A percentile compares a stretch with the other conserved stretches of the same genome.
Evolutionary conservation across 1,140 invertebrate genomes (phyloP).

Genomic region (Cheumatopsyche charites): DNA sequence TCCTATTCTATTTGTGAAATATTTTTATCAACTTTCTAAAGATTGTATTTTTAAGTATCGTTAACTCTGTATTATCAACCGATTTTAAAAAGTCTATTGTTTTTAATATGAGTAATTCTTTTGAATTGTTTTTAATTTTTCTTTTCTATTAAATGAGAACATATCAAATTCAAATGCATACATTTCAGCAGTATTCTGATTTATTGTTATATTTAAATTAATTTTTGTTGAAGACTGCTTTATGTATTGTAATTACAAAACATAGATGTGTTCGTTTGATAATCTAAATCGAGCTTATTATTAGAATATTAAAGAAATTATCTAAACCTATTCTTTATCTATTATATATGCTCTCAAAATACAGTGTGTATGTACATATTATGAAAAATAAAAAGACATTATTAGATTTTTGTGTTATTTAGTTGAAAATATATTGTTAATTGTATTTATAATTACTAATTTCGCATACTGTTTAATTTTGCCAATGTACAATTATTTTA

Average conservation of each 20-base stretch:
- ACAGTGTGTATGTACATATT: neutral
- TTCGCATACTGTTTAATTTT: slow-evolving; percentile 7
- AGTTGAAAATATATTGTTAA: slow-evolving; percentile 22
- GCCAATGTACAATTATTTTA: slow-evolving; percentile 19
- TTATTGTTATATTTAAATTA: no score
- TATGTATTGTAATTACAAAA: neutral
- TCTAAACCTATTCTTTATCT: neutral
- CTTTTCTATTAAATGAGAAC: no score
- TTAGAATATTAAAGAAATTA: slow-evolving; percentile 38
- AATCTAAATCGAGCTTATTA: slow-evolving; percentile 50
- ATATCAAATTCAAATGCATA: no score
- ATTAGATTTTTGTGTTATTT: slow-evolving; percentile 32
- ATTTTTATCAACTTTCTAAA: no score
- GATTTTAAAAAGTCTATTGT: no score
- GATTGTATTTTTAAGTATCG: no score
- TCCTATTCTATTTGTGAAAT: no score
- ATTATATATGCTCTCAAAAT: slow-evolving; percentile 6
- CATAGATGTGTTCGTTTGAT: slow-evolving; percentile 46
- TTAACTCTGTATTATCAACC: no score
- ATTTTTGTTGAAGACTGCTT: no score
- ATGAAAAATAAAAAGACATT: slow-evolving; percentile 31
- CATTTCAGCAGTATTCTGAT: no score
- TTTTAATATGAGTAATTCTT: neutral
- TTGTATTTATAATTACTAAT: slow-evolving; percentile 29
- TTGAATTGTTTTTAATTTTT: no score